Percentiles rank a stretch among this genome's conserved stretches.
These are phyloP conservation scores for Equus quagga DNA, from an alignment of 2,113 vertebrate species.

Conservation along the genomic window DNA sequence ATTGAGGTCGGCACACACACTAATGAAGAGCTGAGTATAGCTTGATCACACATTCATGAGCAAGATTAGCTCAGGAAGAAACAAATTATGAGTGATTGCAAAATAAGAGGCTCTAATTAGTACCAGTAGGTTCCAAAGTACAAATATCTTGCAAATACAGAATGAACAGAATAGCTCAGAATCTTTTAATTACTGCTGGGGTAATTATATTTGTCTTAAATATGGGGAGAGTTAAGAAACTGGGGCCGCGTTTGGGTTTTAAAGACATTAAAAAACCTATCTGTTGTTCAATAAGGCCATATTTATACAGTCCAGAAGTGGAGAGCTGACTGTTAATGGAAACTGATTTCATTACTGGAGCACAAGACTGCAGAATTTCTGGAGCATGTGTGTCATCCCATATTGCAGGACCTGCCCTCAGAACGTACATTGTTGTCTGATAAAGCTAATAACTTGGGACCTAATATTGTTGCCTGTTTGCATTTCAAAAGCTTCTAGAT, in stretches of 20 bases:
- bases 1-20: constrained; percentile 23
- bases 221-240: constrained; percentile 44
- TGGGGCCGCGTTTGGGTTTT: constrained; percentile 22
- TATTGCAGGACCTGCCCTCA: background rate
- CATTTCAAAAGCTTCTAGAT: constrained; percentile 22
- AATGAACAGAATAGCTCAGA: constrained; percentile 53
- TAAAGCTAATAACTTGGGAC: background rate
- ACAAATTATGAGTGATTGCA: constrained; percentile 81
- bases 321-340: background rate
- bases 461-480: background rate
- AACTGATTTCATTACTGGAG: background rate
- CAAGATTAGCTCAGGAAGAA: constrained; percentile 66
- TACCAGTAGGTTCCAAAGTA: constrained; percentile 63
- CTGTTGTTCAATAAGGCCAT: background rate
- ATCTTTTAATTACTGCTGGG: constrained; percentile 70
- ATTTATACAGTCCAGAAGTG: background rate
- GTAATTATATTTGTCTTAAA: constrained; percentile 60
- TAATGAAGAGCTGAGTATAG: constrained; percentile 76
- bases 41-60: constrained; percentile 58
- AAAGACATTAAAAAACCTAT: background rate
- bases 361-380: background rate
- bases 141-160: constrained; percentile 73
- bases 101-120: constrained; percentile 80
- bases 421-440: background rate
- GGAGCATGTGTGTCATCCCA: background rate